Evolutionary conservation across 2,888 invertebrate species (phyloP).

Genomic region (Conomelus anceps): DNA sequence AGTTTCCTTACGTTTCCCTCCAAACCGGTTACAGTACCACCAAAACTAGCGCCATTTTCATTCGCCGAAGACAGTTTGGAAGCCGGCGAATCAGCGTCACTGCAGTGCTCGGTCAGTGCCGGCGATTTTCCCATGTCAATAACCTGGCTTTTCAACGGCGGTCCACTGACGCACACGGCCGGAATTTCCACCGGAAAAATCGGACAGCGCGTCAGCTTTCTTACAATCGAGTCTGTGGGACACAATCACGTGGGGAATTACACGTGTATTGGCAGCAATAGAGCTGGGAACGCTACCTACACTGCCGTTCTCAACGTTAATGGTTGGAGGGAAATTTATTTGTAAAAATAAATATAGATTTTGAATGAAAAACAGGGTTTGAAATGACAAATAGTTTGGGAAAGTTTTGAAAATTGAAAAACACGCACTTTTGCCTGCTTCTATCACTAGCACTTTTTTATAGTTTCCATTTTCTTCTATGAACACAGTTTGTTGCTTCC

Average conservation of each 20-base stretch:
- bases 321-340: too few relatives aligned
- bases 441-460: background rate
- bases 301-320: constrained; percentile 39
- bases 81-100: constrained; percentile 39
- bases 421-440: background rate
- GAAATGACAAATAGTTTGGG: too few relatives aligned
- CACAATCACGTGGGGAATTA: constrained; percentile 40
- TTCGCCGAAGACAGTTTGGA: constrained; percentile 40
- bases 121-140: constrained; percentile 46
- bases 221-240: constrained; percentile 38
- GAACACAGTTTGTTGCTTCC: too few relatives aligned
- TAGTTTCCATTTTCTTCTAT: too few relatives aligned
- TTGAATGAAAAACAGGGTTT: too few relatives aligned
- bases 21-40: constrained; percentile 36
- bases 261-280: constrained; percentile 40
- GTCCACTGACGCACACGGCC: background rate
- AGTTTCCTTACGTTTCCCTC: background rate
- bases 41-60: constrained; percentile 41
- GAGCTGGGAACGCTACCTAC: constrained; percentile 38
- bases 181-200: constrained; percentile 33
- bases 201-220: constrained; percentile 37
- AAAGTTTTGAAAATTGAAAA: background rate
- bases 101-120: constrained; percentile 37
- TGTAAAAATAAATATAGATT: too few relatives aligned
- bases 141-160: constrained; percentile 47